Conservation (phyloP, 2,797 vertebrate species). For the Sardinella longiceps region DNA sequence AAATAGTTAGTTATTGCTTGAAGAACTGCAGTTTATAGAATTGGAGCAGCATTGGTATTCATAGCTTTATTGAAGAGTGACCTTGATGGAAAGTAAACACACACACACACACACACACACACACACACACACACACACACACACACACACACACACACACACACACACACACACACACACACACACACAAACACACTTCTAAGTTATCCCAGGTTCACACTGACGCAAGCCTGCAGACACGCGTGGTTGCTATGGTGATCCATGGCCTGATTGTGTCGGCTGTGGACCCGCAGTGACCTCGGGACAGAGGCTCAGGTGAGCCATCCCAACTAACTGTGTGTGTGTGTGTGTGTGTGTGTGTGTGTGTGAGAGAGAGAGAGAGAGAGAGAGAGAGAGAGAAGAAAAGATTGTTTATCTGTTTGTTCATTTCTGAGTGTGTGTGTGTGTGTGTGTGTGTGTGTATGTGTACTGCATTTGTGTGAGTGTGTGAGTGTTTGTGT, state of each 20-base stretch:
- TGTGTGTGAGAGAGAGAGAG: constrained; percentile 18
- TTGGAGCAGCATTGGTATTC: background rate
- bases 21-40: background rate
- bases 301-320: background rate
- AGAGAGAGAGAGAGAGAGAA: background rate
- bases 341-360: constrained; percentile 27
- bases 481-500: background rate
- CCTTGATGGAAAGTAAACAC: background rate
- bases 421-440: background rate
- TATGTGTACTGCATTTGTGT: constrained; percentile 23
- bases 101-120: background rate
- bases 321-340: background rate
- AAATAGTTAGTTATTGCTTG: background rate
- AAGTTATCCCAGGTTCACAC: background rate
- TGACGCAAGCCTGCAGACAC: background rate
- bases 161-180: background rate
- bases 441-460: background rate
- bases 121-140: background rate
- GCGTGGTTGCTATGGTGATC: constrained; percentile 1
- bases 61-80: background rate
- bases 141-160: background rate
- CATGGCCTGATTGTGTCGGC: constrained; percentile 9
- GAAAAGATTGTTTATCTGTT: background rate
- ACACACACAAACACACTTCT: constrained; percentile 30
- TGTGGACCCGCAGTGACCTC: background rate